phyloP scores from a whole-genome alignment of 2,113 vertebrate species.

The Rhea pennata region DNA sequence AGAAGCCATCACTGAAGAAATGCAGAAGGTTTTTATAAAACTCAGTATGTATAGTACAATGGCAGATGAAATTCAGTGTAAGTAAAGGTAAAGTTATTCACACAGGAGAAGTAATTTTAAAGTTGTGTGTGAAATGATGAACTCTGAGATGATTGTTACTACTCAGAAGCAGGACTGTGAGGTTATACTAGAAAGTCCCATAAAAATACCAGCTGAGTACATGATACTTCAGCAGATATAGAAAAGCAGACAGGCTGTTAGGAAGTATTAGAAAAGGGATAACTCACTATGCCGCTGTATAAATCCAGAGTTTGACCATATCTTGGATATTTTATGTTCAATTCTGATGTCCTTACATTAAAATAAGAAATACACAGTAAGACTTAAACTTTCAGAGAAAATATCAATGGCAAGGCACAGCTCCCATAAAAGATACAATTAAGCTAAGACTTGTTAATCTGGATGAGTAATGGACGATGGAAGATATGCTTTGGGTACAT shows the following conservation, averaged over 20 bases:
- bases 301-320: not conserved
- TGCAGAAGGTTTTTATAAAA: not conserved
- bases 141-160: not conserved
- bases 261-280: not conserved
- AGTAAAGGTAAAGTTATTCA: not conserved
- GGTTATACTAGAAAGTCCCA: not conserved
- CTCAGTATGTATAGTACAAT: not conserved
- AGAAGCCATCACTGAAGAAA: not conserved
- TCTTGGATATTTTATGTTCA: not conserved
- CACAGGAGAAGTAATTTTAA: not conserved
- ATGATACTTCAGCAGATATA: not conserved
- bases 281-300: not conserved
- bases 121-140: not conserved
- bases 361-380: too few species aligned
- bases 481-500: too few species aligned
- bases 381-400: too few species aligned
- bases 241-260: not conserved
- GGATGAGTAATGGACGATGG: too few species aligned
- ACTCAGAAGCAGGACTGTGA: not conserved
- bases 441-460: too few species aligned
- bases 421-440: too few species aligned
- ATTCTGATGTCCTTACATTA: not conserved
- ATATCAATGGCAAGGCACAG: too few species aligned
- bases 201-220: not conserved
- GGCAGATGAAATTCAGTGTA: not conserved